Evolutionary conservation across 2,888 invertebrate genomes (phyloP).

Genomic region (Orgyia antiqua): DNA sequence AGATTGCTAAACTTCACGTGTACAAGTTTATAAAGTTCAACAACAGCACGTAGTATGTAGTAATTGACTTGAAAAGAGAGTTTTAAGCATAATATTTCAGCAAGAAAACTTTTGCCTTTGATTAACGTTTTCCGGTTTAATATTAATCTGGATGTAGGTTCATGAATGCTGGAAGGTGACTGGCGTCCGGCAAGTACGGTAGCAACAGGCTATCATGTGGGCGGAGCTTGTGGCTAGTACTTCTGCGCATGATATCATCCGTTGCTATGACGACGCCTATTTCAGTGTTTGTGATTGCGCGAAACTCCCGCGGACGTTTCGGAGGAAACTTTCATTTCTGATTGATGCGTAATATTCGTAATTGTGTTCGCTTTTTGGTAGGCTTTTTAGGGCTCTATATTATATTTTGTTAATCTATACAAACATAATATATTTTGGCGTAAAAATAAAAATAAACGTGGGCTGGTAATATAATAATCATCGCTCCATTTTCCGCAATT

Average conservation of each 20-base stretch:
- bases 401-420: too few species aligned
- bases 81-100: constrained; percentile 14
- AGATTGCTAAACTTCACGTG: constrained; percentile 33
- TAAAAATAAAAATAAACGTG: too few species aligned
- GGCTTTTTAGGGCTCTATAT: constrained; percentile 26
- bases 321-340: constrained; percentile 47
- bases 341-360: constrained; percentile 52
- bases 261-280: constrained; percentile 73
- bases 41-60: constrained; percentile 15
- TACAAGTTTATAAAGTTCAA: constrained; percentile 33
- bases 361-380: constrained; percentile 28
- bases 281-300: constrained; percentile 62
- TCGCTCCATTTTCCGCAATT: too few species aligned
- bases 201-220: constrained; percentile 71
- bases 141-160: constrained; percentile 44
- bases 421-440: too few species aligned
- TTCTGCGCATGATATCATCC: constrained; percentile 52
- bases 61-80: constrained; percentile 17
- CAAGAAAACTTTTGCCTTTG: constrained; percentile 15
- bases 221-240: constrained; percentile 51
- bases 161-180: constrained; percentile 40
- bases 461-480: too few species aligned
- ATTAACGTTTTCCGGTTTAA: constrained; percentile 22
- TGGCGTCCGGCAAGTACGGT: constrained; percentile 52
- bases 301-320: constrained; percentile 37